These are phyloP conservation scores for Trogon surrucura DNA, from an alignment of 2,113 vertebrate species.

Conservation along the genomic window DNA sequence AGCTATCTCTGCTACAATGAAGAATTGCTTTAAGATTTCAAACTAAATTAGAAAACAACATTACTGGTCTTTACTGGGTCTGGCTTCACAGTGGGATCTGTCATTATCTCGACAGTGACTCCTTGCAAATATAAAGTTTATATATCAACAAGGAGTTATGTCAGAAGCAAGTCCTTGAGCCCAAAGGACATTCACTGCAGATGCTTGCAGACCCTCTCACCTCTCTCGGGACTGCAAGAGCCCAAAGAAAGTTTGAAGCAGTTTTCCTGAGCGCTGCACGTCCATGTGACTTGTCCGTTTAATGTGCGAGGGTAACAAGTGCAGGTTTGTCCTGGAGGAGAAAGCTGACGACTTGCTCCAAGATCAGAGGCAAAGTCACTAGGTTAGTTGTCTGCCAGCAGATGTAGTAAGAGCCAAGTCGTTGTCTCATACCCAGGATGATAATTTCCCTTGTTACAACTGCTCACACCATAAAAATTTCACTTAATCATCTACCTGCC, in stretches of 20 bases:
- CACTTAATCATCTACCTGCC: conserved; percentile 66
- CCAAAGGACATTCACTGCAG: background rate
- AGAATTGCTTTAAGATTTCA: background rate
- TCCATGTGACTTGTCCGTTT: background rate
- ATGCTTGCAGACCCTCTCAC: background rate
- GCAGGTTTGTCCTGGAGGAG: background rate
- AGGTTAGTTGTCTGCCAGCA: conserved; percentile 26
- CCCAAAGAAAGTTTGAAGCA: background rate
- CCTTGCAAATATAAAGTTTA: background rate
- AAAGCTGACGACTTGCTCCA: conserved; percentile 4
- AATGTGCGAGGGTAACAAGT: background rate
- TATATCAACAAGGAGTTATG: background rate
- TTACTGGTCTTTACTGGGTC: background rate
- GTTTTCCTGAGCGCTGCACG: background rate
- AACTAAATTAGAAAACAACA: conserved; percentile 1
- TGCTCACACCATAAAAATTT: conserved; percentile 40
- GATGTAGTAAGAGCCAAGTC: conserved; percentile 40
- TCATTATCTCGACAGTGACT: background rate
- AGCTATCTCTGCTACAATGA: background rate
- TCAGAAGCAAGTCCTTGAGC: background rate
- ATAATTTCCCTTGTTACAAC: conserved; percentile 65
- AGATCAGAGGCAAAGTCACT: conserved; percentile 57
- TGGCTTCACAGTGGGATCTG: background rate
- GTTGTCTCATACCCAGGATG: conserved; percentile 46
- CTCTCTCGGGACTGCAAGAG: background rate